These are phyloP conservation scores for Drosophila takahashii DNA, from an alignment of 1,140 invertebrate genomes.

Conservation along the genomic window DNA sequence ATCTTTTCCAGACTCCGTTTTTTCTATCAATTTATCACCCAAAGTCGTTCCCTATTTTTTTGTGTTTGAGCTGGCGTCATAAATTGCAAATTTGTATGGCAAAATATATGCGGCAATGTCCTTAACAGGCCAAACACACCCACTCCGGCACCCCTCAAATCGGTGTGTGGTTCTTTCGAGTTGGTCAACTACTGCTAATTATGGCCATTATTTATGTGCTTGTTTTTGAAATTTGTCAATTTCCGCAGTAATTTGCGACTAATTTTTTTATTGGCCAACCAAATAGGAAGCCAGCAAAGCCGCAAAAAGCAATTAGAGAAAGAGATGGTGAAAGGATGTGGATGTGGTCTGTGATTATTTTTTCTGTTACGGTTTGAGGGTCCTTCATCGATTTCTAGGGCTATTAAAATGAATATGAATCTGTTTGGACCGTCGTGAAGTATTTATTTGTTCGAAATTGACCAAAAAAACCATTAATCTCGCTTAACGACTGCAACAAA, in stretches of 20 bases:
- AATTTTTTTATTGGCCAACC: constrained; percentile 5
- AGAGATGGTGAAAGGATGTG: background rate
- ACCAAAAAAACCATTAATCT: constrained; percentile 35
- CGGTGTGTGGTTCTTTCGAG: constrained; percentile 8
- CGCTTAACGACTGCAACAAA: constrained; percentile 32
- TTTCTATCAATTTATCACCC: constrained; percentile 13
- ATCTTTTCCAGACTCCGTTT: background rate
- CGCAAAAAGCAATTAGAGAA: constrained; percentile 38
- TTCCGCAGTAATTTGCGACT: constrained; percentile 50
- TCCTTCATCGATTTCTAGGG: constrained; percentile 30
- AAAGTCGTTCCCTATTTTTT: constrained; percentile 11
- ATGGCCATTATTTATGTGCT: constrained; percentile 53
- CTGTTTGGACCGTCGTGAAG: constrained; percentile 1
- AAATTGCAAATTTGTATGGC: constrained; percentile 33
- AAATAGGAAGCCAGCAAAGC: constrained; percentile 1
- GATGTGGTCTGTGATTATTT: constrained; percentile 9
- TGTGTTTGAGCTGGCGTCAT: constrained; percentile 20
- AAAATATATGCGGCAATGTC: constrained; percentile 34
- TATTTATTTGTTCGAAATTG: constrained; percentile 29
- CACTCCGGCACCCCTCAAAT: background rate
- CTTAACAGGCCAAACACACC: constrained; percentile 27
- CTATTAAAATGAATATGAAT: constrained; percentile 24
- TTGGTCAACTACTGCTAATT: constrained; percentile 51
- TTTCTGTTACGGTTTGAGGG: background rate
- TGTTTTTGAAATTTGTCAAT: constrained; percentile 48